A percentile compares a stretch with the other conserved stretches of the same genome.
Conservation (phyloP, 2,113 vertebrate species). For the Forbesichthys agassizii region DNA sequence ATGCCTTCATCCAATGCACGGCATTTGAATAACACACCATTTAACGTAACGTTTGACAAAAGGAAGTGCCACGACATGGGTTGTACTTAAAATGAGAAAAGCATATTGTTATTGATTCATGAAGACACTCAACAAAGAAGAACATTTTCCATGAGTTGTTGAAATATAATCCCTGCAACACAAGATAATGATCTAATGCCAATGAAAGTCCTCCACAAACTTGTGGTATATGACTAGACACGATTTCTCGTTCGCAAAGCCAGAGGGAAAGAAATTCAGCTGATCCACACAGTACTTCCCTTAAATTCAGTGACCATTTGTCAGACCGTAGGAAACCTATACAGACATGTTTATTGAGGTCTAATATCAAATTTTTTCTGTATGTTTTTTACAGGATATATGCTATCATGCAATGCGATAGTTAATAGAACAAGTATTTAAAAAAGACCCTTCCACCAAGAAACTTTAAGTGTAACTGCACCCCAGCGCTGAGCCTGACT, state of each 20-base stretch:
- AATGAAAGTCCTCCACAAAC: slow-evolving; percentile 15
- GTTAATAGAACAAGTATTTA: background rate
- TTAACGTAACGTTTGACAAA: no score
- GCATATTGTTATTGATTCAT: slow-evolving; percentile 8
- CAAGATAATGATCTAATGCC: slow-evolving; percentile 39
- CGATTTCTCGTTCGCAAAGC: slow-evolving; percentile 14
- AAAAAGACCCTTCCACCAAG: background rate
- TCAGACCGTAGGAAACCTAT: slow-evolving; percentile 20
- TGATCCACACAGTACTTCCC: slow-evolving; percentile 18
- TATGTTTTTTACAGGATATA: no score
- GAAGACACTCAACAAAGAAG: background rate
- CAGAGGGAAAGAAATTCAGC: slow-evolving; percentile 8
- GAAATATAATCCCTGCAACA: slow-evolving; percentile 24
- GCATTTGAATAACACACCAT: background rate
- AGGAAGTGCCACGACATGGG: no score
- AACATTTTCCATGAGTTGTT: slow-evolving; percentile 25
- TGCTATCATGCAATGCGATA: no score
- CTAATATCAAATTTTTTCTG: background rate
- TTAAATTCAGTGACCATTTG: slow-evolving; percentile 11
- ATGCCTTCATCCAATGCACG: background rate
- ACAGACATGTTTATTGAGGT: slow-evolving; percentile 25
- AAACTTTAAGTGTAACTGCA: no score
- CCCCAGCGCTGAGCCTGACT: no score
- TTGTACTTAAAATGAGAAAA: background rate
- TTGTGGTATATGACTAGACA: slow-evolving; percentile 10